Conservation (phyloP, 1,140 invertebrate species). For the Drosophila parabipectinata region DNA sequence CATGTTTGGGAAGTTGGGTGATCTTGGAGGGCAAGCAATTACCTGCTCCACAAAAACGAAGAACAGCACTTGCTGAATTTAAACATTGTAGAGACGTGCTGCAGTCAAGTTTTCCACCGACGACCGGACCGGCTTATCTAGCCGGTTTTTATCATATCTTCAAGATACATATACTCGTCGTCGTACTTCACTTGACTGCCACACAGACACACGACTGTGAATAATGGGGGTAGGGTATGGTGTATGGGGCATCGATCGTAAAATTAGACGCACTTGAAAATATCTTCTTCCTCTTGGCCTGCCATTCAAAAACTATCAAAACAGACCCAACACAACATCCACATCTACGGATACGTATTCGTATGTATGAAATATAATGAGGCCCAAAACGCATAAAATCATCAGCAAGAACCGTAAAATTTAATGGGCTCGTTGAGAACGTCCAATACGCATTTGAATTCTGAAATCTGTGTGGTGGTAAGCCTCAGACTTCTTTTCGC, state of each 20-base stretch:
- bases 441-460: constrained; percentile 36
- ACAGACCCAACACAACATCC: constrained; percentile 18
- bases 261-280: constrained; percentile 58
- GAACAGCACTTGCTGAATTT: constrained; percentile 11
- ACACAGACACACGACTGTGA: constrained; percentile 15
- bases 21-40: no score
- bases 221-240: constrained; percentile 9
- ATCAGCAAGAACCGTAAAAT: constrained; percentile 59
- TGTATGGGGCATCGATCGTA: constrained; percentile 46
- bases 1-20: constrained; percentile 15
- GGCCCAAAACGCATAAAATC: constrained; percentile 61
- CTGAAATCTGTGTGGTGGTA: constrained; percentile 11
- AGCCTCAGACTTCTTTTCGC: constrained; percentile 30
- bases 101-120: constrained; percentile 40
- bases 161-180: constrained; percentile 23
- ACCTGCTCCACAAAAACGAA: no score
- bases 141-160: constrained; percentile 55
- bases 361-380: constrained; percentile 45
- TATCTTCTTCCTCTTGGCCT: constrained; percentile 37
- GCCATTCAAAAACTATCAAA: constrained; percentile 59
- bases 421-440: constrained; percentile 51
- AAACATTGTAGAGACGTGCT: constrained; percentile 39
- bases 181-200: constrained; percentile 9
- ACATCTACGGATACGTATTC: not conserved
- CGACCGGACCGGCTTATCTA: constrained; percentile 39